Percentiles rank a stretch among this genome's conserved stretches.
Evolutionary conservation across 1,140 invertebrate species (phyloP).

Genomic region (Drosophila arawakana): DNA sequence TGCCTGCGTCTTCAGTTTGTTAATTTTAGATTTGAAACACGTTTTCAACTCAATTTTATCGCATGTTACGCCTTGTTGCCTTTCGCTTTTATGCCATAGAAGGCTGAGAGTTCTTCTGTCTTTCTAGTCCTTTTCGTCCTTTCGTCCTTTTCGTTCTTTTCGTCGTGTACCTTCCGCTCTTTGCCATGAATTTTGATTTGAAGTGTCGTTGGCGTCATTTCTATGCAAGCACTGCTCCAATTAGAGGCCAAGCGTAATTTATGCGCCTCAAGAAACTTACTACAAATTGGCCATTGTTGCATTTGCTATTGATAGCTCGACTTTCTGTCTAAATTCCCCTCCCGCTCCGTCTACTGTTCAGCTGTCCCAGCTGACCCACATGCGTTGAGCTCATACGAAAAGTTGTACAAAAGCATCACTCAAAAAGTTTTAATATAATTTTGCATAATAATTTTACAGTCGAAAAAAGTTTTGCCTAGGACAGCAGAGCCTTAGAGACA

Average conservation of each 20-base stretch:
- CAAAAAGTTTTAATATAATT: constrained; percentile 75
- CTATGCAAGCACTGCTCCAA: constrained; percentile 62
- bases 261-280: constrained; percentile 70
- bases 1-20: constrained; percentile 59
- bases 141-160: constrained; percentile 6
- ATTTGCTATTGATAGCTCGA: constrained; percentile 64
- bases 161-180: constrained; percentile 8
- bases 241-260: constrained; percentile 74
- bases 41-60: constrained; percentile 82
- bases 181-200: constrained; percentile 73
- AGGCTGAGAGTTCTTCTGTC: constrained; percentile 24
- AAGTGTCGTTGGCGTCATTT: constrained; percentile 63
- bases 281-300: constrained; percentile 78
- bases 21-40: constrained; percentile 83
- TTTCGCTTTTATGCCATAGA: constrained; percentile 69
- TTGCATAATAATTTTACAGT: constrained; percentile 68
- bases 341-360: not conserved
- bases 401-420: constrained; percentile 68
- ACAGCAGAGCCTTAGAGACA: constrained; percentile 31
- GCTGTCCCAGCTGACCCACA: constrained; percentile 8
- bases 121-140: not conserved
- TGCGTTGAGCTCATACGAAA: constrained; percentile 36
- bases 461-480: constrained; percentile 34
- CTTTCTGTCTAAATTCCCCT: not conserved
- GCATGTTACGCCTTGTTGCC: constrained; percentile 82